Percentiles rank a stretch among this genome's conserved stretches.
phyloP scores from a whole-genome alignment of 1,140 invertebrate genomes.

The Pogonus chalceus region DNA sequence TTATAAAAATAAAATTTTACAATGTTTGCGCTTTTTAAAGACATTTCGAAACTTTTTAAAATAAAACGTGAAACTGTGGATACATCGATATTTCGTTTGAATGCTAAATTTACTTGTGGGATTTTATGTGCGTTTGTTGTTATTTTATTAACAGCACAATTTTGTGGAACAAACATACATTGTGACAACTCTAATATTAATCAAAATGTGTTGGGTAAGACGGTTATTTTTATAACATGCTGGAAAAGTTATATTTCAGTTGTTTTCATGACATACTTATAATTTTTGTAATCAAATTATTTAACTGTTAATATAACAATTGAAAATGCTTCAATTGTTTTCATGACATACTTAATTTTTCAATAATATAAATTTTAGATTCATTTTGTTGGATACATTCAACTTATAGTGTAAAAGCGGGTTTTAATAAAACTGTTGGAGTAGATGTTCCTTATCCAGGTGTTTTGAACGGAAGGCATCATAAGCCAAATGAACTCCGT shows the following conservation, averaged over 20 bases:
- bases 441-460: constrained; percentile 69
- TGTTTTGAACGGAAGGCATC: constrained; percentile 45
- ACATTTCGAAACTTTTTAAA: background rate
- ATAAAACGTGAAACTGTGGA: background rate
- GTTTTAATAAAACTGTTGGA: constrained; percentile 56
- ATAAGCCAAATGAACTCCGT: constrained; percentile 42
- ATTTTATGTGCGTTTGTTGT: background rate
- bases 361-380: constrained; percentile 31
- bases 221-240: too few relatives aligned
- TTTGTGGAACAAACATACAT: constrained; percentile 2
- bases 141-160: constrained; percentile 1
- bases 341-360: constrained; percentile 4
- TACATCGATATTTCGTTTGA: background rate
- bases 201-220: background rate
- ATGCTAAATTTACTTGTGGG: background rate
- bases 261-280: too few relatives aligned
- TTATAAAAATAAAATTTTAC: too few relatives aligned
- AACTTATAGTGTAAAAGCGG: constrained; percentile 61
- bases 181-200: constrained; percentile 8
- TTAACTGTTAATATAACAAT: too few relatives aligned
- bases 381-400: constrained; percentile 93
- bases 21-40: background rate
- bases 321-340: too few relatives aligned
- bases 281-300: too few relatives aligned
- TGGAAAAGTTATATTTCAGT: too few relatives aligned